Evolutionary conservation across 1,140 invertebrate species (phyloP), one percentile per base, ranked within the genome.

Genomic region (Brachionus calyciflorus): DNA sequence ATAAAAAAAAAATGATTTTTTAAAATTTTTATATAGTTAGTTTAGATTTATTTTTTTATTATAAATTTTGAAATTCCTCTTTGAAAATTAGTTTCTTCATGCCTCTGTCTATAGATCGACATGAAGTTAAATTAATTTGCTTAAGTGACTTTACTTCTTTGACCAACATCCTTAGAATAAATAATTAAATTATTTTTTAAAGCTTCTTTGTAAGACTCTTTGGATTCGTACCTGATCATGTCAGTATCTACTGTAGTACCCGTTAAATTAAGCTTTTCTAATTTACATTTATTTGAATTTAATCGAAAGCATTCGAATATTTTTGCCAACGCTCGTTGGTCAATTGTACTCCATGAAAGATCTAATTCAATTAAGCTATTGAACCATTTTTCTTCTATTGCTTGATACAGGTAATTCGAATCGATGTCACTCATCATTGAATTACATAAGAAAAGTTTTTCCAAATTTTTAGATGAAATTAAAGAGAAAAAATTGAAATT

Each of bases 121-220:
- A 73, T 28, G 69, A 73, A 14, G 69, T 73, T 41, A 73, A 17
- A 73, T 73, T 73, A 19, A 73, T 4, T 73, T 37, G 17, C n/a
- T 73, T 30, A 14, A 73, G 41, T 4, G 30, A 28, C 30, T 55
- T 73, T 3, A 73, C 69, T 21, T 73, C 21, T 24, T 55, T 49
- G 1, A 73, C 40, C 26, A 73, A 26, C 44, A 33, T 24, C 14
- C 69, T 73, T n/a, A n/a, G n/a, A n/a, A n/a, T n/a, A n/a, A n/a
- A n/a, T n/a, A n/a, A n/a, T n/a, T n/a, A n/a, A n/a, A n/a, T n/a
- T n/a, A n/a, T n/a, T n/a, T n/a, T n/a, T n/a, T n/a, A n/a, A n/a
- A n/a, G n/a, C n/a, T n/a, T n/a, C n/a, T n/a, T n/a, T n/a, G n/a
- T n/a, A n/a, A n/a, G n/a, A n/a, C n/a, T n/a, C n/a, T n/a, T n/a